These are phyloP conservation scores for Ophiothrix spiculata DNA, from an alignment of 35 echinoderm and acorn worm species.

Conservation along the genomic window DNA sequence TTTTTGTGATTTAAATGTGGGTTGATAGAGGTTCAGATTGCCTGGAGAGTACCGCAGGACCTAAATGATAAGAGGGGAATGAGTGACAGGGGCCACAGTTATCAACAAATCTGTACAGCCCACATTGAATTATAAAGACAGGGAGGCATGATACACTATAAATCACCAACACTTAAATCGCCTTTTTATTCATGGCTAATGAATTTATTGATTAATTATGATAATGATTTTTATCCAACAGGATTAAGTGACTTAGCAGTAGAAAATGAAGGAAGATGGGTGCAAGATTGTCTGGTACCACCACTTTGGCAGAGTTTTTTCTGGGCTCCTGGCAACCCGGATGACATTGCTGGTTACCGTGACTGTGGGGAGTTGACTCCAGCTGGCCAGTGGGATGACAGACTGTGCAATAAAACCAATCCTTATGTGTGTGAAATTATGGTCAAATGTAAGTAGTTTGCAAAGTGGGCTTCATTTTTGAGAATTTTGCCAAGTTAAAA, in stretches of 20 bases:
- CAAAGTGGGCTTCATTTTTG: background rate
- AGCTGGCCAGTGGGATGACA: constrained; percentile 47
- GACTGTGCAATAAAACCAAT: constrained; percentile 28
- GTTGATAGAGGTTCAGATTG: too few species aligned
- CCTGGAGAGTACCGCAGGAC: too few species aligned
- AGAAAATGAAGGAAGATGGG: constrained; percentile 55
- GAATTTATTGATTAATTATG: background rate
- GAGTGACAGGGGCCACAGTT: too few species aligned
- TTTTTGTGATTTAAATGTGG: too few species aligned
- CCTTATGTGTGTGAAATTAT: constrained; percentile 58
- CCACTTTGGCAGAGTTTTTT: constrained; percentile 34
- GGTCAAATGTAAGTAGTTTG: constrained; percentile 43
- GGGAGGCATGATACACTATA: too few species aligned
- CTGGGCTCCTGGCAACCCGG: constrained; percentile 51
- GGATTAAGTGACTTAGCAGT: constrained; percentile 59
- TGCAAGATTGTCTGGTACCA: constrained; percentile 41
- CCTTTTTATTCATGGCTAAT: too few species aligned
- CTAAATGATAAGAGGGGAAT: too few species aligned
- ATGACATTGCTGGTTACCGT: constrained; percentile 34
- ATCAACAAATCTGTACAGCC: too few species aligned
- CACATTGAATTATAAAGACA: too few species aligned
- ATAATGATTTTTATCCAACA: background rate
- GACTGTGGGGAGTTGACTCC: constrained; percentile 55
- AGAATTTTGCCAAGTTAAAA: background rate
- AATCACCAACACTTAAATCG: too few species aligned